A percentile compares a stretch with the other conserved stretches of the same genome.
These are phyloP conservation scores for Clytia hemisphaerica DNA, from an alignment of 30 jellyfish, hydroid and myxozoan species.

Conservation along the genomic window DNA sequence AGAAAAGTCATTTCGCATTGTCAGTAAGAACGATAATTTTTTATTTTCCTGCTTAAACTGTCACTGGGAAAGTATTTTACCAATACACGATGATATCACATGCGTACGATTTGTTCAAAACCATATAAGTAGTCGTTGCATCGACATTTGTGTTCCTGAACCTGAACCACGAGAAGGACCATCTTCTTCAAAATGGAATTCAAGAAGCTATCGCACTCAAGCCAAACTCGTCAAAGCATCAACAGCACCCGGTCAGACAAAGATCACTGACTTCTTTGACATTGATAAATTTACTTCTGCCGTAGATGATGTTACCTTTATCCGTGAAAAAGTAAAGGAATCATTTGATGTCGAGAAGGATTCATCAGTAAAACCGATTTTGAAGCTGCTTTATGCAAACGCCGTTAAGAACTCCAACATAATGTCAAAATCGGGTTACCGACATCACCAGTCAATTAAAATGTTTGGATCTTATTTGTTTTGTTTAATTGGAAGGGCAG, in stretches of 20 bases:
- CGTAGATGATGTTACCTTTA: not conserved
- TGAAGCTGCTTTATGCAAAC: constrained; percentile 14
- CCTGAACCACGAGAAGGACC: too few relatives aligned
- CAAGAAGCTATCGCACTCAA: constrained; percentile 30
- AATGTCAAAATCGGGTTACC: constrained; percentile 8
- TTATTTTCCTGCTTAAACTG: too few relatives aligned
- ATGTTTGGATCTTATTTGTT: constrained; percentile 24
- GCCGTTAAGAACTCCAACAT: constrained; percentile 30
- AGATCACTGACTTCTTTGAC: constrained; percentile 22
- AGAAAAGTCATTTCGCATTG: too few relatives aligned
- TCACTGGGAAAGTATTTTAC: too few relatives aligned
- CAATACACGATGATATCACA: too few relatives aligned
- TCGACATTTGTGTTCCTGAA: too few relatives aligned
- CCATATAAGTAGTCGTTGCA: too few relatives aligned
- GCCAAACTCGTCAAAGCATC: constrained; percentile 22
- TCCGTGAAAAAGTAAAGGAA: constrained; percentile 16
- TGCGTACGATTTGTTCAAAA: too few relatives aligned
- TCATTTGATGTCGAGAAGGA: constrained; percentile 6
- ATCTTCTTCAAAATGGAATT: constrained; percentile 24
- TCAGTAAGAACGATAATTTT: too few relatives aligned
- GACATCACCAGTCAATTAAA: constrained; percentile 19
- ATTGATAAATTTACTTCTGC: constrained; percentile 4
- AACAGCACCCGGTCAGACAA: not conserved
- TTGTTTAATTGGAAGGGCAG: constrained; percentile 33
- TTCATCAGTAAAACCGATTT: constrained; percentile 16